Conservation (phyloP, 2,113 vertebrate genomes). For the Fulmarus glacialis region DNA sequence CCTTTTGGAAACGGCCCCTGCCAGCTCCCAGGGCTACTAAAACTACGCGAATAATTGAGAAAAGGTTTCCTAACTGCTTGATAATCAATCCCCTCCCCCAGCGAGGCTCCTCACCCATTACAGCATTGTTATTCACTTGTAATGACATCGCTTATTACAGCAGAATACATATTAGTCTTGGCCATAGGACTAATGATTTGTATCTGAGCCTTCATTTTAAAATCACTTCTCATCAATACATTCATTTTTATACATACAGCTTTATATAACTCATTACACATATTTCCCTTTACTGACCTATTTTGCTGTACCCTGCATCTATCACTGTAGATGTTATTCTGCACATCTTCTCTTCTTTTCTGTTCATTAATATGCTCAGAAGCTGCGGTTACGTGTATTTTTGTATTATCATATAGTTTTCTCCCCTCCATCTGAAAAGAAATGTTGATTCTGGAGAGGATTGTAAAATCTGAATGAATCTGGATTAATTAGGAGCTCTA, state of each 20-base stretch:
- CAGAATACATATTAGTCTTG: constrained; percentile 58
- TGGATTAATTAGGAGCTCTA: constrained; percentile 50
- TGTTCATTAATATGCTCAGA: constrained; percentile 45
- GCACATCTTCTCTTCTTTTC: constrained; percentile 40
- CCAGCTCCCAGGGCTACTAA: not conserved
- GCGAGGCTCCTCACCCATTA: constrained; percentile 12
- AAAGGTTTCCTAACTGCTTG: constrained; percentile 22
- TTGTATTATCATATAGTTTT: constrained; percentile 17
- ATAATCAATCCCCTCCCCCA: constrained; percentile 33
- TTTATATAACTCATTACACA: constrained; percentile 63
- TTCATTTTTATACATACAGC: constrained; percentile 47
- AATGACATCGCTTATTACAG: constrained; percentile 60
- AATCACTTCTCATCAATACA: constrained; percentile 61
- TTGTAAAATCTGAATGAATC: constrained; percentile 21
- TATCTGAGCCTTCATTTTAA: constrained; percentile 59
- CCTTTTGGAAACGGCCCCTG: not conserved
- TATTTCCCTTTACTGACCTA: constrained; percentile 65
- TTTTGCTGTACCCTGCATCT: constrained; percentile 59
- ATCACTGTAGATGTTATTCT: constrained; percentile 32
- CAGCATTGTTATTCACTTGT: constrained; percentile 47
- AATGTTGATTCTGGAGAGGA: constrained; percentile 20
- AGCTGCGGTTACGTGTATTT: constrained; percentile 5
- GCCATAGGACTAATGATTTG: constrained; percentile 61
- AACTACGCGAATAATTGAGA: not conserved
- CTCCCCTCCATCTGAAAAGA: constrained; percentile 4